phyloP scores from a whole-genome alignment of 2,797 vertebrate species.

The Acanthis flammea region DNA sequence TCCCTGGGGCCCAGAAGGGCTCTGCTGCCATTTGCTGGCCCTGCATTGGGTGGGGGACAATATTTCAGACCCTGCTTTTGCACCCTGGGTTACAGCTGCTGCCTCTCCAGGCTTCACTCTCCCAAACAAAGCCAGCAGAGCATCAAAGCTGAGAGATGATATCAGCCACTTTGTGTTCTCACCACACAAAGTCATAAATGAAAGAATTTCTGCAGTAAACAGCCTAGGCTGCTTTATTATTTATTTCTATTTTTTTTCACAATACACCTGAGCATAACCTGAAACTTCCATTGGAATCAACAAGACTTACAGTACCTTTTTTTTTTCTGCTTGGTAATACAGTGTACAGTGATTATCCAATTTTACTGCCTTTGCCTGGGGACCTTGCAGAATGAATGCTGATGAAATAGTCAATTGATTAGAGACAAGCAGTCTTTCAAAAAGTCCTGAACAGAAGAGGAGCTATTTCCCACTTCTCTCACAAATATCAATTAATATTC shows the following conservation, averaged over 20 bases:
- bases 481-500: constrained; percentile 54
- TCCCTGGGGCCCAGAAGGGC: background rate
- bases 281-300: background rate
- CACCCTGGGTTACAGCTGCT: background rate
- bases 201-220: background rate
- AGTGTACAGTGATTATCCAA: constrained; percentile 12
- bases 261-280: background rate
- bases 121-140: background rate
- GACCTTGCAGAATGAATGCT: background rate
- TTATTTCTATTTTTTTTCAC: background rate
- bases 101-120: background rate
- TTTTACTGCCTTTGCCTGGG: constrained; percentile 41
- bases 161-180: background rate
- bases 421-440: constrained; percentile 41
- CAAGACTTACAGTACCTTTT: background rate
- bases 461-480: constrained; percentile 1
- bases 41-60: background rate
- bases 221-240: background rate
- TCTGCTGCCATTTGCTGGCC: background rate
- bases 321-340: background rate
- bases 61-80: background rate
- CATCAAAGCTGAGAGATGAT: background rate
- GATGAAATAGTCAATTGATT: constrained; percentile 60
- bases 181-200: background rate
- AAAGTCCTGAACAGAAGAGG: constrained; percentile 2